Evolutionary conservation across 2,797 vertebrate species (phyloP).

Genomic region (Mycteria americana): DNA sequence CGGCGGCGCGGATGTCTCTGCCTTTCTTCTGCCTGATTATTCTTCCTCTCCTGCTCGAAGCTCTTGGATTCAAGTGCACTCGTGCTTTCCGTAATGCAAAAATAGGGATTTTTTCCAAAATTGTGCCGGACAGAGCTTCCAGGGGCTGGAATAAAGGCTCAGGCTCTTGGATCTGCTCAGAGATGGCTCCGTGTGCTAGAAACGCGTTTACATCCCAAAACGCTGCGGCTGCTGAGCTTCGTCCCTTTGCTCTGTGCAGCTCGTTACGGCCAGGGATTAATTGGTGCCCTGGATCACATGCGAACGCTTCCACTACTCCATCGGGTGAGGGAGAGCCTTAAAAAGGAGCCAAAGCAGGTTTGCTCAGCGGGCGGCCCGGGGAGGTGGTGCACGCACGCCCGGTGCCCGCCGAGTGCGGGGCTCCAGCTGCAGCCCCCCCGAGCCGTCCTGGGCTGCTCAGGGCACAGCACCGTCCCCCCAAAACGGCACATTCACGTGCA

Average conservation of each 20-base stretch:
- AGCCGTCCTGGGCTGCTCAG: not conserved
- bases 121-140: not conserved
- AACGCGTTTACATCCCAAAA: not conserved
- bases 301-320: not conserved
- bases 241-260: not conserved
- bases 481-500: rapidly evolving
- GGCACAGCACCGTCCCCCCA: rapidly evolving
- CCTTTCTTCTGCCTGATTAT: not conserved
- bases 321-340: not conserved
- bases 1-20: rapidly evolving
- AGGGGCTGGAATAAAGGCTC: not conserved
- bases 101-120: not conserved
- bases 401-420: rapidly evolving
- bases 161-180: not conserved
- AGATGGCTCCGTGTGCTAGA: rapidly evolving
- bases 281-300: not conserved
- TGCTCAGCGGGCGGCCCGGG: not conserved
- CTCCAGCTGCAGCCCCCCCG: not conserved
- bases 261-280: not conserved
- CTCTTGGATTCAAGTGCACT: not conserved
- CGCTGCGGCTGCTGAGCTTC: not conserved
- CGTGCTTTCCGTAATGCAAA: not conserved
- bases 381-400: rapidly evolving
- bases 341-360: not conserved
- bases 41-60: not conserved